Percentiles rank a stretch among this genome's conserved stretches.
phyloP scores from a whole-genome alignment of 2,113 vertebrate species.

The Gavialis gangeticus region DNA sequence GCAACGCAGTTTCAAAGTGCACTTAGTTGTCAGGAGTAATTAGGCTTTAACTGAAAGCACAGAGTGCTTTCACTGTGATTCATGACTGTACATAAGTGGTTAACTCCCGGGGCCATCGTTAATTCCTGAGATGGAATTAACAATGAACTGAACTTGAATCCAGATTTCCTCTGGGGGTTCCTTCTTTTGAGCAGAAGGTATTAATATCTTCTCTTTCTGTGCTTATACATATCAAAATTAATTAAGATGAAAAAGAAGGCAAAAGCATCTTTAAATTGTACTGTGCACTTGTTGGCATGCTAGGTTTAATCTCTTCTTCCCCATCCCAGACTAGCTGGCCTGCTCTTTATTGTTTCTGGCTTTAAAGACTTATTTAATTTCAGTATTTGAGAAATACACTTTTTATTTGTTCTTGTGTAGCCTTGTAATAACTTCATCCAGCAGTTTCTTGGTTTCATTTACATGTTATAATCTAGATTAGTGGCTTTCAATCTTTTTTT shows the following conservation, averaged over 20 bases:
- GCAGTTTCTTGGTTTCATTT: neutral
- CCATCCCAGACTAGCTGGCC: neutral
- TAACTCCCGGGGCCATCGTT: slow-evolving; percentile 5
- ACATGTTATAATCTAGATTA: neutral
- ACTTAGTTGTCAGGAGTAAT: neutral
- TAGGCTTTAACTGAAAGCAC: neutral
- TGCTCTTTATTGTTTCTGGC: neutral
- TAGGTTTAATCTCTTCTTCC: neutral
- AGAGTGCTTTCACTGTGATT: neutral
- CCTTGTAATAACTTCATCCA: neutral
- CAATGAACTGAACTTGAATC: too few species aligned
- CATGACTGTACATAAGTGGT: neutral
- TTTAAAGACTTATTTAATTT: neutral
- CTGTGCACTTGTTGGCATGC: neutral
- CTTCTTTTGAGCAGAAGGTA: neutral
- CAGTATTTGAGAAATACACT: neutral
- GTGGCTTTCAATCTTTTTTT: too few species aligned
- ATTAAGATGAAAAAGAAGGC: neutral
- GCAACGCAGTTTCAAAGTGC: neutral
- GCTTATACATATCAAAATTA: neutral
- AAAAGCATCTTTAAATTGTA: fast-evolving
- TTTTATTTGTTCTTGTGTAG: neutral
- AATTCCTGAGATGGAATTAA: neutral
- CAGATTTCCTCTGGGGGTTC: neutral
- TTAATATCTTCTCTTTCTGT: neutral